Conservation (phyloP, 2,797 vertebrate species). For the Intellagama lesueurii region DNA sequence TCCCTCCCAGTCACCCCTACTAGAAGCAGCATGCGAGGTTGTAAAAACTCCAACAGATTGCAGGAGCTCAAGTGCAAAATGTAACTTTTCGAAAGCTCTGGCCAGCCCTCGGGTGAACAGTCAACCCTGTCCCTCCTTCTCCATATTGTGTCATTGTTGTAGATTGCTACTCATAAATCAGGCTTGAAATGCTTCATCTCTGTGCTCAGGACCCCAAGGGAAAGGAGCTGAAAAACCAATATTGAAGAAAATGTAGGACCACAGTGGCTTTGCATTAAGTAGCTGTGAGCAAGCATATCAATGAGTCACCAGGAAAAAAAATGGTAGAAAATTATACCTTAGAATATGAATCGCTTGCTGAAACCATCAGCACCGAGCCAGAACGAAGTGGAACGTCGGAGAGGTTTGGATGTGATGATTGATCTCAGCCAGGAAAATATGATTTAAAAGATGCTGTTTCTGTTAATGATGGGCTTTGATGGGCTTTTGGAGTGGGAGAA, state of each 20-base stretch:
- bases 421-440: slow-evolving; percentile 38
- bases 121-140: background rate
- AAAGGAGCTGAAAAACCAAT: slow-evolving; percentile 12
- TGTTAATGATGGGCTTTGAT: background rate
- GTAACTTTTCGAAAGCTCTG: no score
- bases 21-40: no score
- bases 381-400: slow-evolving; percentile 39
- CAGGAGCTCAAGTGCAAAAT: no score
- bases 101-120: background rate
- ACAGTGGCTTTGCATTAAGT: slow-evolving; percentile 30
- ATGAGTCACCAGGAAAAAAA: slow-evolving; percentile 49
- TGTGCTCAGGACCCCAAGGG: background rate
- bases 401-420: background rate
- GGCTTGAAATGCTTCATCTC: slow-evolving; percentile 32
- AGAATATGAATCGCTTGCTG: slow-evolving; percentile 54
- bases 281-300: slow-evolving; percentile 59
- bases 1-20: no score
- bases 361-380: background rate
- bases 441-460: background rate
- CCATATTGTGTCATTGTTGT: background rate
- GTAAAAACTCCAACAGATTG: no score
- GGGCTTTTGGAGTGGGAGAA: background rate
- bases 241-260: slow-evolving; percentile 16
- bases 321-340: slow-evolving; percentile 57
- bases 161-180: background rate